Evolutionary conservation across 2,888 invertebrate species (phyloP).

Genomic region (Euzophera pinguis): DNA sequence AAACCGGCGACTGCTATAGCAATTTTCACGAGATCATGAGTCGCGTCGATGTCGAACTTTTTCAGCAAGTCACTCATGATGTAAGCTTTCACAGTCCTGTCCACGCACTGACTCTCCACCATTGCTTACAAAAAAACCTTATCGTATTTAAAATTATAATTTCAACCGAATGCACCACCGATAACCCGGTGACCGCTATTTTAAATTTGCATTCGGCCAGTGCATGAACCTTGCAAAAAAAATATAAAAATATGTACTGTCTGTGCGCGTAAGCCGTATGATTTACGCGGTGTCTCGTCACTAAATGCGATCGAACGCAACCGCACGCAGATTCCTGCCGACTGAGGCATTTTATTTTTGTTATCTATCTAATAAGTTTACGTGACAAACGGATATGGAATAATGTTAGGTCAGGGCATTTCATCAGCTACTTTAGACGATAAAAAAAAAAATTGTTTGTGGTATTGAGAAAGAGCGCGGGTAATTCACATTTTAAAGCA

Average conservation of each 20-base stretch:
- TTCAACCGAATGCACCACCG: constrained; percentile 52
- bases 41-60: constrained; percentile 59
- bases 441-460: background rate
- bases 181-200: constrained; percentile 61
- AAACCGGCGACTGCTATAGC: constrained; percentile 57
- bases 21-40: constrained; percentile 60
- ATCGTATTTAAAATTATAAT: constrained; percentile 33
- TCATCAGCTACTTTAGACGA: constrained; percentile 1
- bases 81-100: constrained; percentile 58
- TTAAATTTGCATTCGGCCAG: constrained; percentile 42
- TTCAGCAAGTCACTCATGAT: constrained; percentile 73
- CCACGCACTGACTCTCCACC: constrained; percentile 64
- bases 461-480: background rate
- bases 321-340: constrained; percentile 21
- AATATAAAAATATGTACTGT: constrained; percentile 21
- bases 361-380: constrained; percentile 25
- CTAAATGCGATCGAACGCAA: constrained; percentile 38
- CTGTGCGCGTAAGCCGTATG: constrained; percentile 35
- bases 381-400: constrained; percentile 19
- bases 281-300: constrained; percentile 32
- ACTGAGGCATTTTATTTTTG: constrained; percentile 31
- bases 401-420: constrained; percentile 9
- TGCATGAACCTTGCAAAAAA: constrained; percentile 36
- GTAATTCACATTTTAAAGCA: background rate
- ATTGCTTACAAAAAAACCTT: constrained; percentile 39